Evolutionary conservation across 2,797 vertebrate genomes (phyloP).

Genomic region (Hoplostethus atlanticus): DNA sequence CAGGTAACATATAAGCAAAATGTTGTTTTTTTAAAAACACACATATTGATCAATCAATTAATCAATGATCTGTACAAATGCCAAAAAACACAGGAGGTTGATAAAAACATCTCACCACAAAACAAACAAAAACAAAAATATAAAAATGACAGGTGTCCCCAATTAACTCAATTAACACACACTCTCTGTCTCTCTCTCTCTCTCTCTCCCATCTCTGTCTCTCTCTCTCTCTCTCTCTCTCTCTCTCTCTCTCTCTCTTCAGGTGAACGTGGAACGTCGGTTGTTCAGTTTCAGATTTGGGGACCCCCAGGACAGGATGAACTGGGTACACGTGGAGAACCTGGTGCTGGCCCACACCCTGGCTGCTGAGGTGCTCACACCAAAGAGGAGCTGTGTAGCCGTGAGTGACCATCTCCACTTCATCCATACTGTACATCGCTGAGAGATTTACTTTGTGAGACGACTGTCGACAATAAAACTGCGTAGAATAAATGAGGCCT

Average conservation of each 20-base stretch:
- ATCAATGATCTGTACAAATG: background rate
- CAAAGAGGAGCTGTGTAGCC: conserved; percentile 84
- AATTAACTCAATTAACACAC: too few relatives aligned
- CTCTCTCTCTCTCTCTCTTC: background rate
- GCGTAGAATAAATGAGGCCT: background rate
- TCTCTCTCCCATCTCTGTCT: background rate
- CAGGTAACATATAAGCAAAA: too few relatives aligned
- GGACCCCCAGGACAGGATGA: conserved; percentile 87
- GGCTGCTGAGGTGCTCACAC: conserved; percentile 89
- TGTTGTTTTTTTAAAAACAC: background rate
- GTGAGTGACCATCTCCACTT: conserved; percentile 81
- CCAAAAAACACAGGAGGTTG: too few relatives aligned
- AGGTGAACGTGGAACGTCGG: conserved; percentile 90
- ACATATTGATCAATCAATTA: background rate
- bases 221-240: too few relatives aligned
- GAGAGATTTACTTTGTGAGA: background rate
- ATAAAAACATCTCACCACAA: too few relatives aligned
- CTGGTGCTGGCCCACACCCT: conserved; percentile 91
- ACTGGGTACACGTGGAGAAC: conserved; percentile 95
- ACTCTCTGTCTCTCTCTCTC: background rate
- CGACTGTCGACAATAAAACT: background rate
- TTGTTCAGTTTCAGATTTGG: conserved; percentile 91
- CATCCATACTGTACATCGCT: background rate
- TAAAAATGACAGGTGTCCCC: background rate
- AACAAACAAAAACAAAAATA: background rate